Conservation (phyloP, 2,113 vertebrate species). For the Labeo rohita region DNA sequence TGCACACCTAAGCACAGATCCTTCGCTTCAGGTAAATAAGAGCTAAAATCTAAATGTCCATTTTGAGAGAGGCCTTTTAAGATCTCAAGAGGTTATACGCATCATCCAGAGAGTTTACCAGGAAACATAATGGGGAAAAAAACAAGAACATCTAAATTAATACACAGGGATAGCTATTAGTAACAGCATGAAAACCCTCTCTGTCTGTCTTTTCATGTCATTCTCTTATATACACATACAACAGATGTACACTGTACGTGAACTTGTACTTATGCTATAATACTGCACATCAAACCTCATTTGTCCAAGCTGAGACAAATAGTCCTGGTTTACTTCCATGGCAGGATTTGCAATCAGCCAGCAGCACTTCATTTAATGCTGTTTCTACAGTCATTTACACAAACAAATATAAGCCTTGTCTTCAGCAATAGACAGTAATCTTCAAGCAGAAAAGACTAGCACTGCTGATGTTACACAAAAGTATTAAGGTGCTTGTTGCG, state of each 20-base stretch:
- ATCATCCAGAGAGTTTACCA: slow-evolving; percentile 27
- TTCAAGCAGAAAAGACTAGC: slow-evolving; percentile 22
- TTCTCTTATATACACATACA: background rate
- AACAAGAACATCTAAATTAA: slow-evolving; percentile 23
- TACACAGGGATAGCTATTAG: background rate
- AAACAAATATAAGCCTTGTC: slow-evolving; percentile 31
- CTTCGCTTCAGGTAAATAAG: slow-evolving; percentile 10
- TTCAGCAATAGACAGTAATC: slow-evolving; percentile 21
- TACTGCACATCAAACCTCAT: slow-evolving; percentile 20
- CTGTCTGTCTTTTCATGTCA: background rate
- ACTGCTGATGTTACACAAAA: slow-evolving; percentile 4
- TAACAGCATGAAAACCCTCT: background rate
- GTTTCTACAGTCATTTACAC: background rate
- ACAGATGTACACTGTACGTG: no score
- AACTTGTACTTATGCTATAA: background rate
- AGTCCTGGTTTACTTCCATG: background rate
- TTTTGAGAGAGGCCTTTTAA: slow-evolving; percentile 19
- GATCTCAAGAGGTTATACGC: slow-evolving; percentile 17
- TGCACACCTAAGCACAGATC: background rate
- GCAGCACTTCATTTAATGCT: background rate
- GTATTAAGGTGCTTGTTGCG: background rate
- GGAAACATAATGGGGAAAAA: slow-evolving; percentile 4
- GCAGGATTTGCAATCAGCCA: background rate
- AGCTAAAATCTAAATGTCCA: slow-evolving; percentile 20
- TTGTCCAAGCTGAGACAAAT: background rate